A percentile compares a stretch with the other conserved stretches of the same genome.
Evolutionary conservation across 2,113 vertebrate genomes (phyloP).

Genomic region (Polypterus senegalus): DNA sequence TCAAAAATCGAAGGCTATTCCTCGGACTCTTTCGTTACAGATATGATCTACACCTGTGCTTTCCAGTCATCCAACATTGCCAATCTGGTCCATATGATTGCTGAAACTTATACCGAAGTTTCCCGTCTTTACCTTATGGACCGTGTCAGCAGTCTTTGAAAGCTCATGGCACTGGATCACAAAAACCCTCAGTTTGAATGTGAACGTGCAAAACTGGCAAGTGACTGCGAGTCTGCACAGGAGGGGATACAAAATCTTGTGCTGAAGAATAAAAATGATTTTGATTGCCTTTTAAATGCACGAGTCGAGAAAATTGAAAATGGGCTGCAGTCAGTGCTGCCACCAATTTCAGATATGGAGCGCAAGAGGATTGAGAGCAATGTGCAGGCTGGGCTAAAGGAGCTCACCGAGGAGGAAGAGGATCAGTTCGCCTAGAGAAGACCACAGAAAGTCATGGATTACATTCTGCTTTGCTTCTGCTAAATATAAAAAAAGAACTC

Average conservation of each 20-base stretch:
- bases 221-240: constrained; percentile 14
- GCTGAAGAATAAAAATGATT: constrained; percentile 21
- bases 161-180: constrained; percentile 25
- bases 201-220: constrained; percentile 1
- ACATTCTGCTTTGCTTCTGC: no score
- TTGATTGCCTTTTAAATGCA: constrained; percentile 14
- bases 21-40: constrained; percentile 19
- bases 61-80: constrained; percentile 21
- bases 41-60: constrained; percentile 27
- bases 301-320: constrained; percentile 21
- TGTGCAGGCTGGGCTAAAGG: constrained; percentile 10
- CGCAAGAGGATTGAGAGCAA: constrained; percentile 5
- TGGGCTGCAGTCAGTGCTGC: constrained; percentile 23
- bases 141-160: constrained; percentile 23
- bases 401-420: not conserved
- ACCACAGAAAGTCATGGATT: no score
- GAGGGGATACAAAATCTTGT: constrained; percentile 16
- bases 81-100: constrained; percentile 31
- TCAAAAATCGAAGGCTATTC: constrained; percentile 4
- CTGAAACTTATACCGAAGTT: constrained; percentile 27
- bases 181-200: constrained; percentile 5
- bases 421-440: constrained; percentile 1
- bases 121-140: constrained; percentile 31
- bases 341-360: constrained; percentile 17
- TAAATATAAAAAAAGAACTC: no score